phyloP scores from a whole-genome alignment of 2,888 invertebrate genomes.

The Coenonympha glycerion region DNA sequence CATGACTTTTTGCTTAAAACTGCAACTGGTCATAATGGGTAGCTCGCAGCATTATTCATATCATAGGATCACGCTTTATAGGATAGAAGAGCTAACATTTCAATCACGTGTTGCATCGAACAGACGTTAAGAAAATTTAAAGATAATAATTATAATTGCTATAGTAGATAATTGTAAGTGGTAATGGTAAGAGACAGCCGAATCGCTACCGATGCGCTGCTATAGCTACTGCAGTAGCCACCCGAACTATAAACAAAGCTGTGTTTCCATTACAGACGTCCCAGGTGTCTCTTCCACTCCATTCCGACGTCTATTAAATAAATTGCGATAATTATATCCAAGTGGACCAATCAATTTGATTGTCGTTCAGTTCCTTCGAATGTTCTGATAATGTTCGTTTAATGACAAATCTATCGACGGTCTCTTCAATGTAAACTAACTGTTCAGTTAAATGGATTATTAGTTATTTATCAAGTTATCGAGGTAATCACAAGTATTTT shows the following conservation, averaged over 20 bases:
- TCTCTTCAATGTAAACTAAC: not conserved
- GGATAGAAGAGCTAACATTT: too few species aligned
- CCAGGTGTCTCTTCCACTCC: not conserved
- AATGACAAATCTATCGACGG: conserved; percentile 13
- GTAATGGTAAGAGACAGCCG: too few species aligned
- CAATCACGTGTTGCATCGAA: too few species aligned
- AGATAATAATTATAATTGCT: too few species aligned
- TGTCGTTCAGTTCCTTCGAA: conserved; percentile 42
- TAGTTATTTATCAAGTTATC: not conserved
- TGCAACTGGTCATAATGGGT: too few species aligned
- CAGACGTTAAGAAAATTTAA: too few species aligned
- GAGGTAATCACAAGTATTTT: not conserved
- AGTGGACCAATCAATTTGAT: conserved; percentile 52
- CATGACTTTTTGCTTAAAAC: too few species aligned
- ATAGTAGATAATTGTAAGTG: too few species aligned
- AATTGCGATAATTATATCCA: conserved; percentile 46
- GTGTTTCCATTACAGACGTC: not conserved
- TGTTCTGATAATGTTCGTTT: conserved; percentile 28
- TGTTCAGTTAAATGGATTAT: not conserved
- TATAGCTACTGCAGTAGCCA: too few species aligned
- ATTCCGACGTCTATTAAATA: conserved; percentile 35
- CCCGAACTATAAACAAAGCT: not conserved
- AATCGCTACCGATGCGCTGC: too few species aligned
- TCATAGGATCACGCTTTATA: too few species aligned
- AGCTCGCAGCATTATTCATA: too few species aligned